Base-by-base conservation (phyloP, 1,140 invertebrate species). In the Callitettix versicolor region DNA sequence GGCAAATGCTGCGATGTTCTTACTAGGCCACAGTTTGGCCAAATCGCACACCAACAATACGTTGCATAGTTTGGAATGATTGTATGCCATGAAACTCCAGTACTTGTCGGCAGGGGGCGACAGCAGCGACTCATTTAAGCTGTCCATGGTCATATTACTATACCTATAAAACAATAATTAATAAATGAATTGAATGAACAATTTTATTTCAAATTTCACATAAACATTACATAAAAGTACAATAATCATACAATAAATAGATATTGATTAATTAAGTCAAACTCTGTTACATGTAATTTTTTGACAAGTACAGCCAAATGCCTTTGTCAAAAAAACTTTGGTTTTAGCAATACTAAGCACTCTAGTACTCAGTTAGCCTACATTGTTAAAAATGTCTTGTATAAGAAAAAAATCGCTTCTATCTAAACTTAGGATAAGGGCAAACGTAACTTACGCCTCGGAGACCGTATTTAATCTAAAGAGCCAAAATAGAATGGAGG, bases 31-130 rank as follows among this genome's bases (percentile, higher is more conserved):
- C 66, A 79, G 77, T 15, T 48, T 36, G n/a, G 88, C 79, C 12
- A 93, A 67, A 68, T 88, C 86, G 63, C 82, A 76, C 3, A 85
- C 82, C 64, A 91, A 90, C 12, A 95, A 71, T 33, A 95, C 74
- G 72, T 94, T 93, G 65, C 85, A 94, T 17, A 96, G 71, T 73
- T 97, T 97, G 0, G 86, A 86, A 70, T 91, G 79, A 65, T 94
- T 93, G 65, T 95, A 97, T 1, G 88, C 85, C 68, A 79, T 79
- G 75, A 94, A 84, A 42, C 80, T 76, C 70, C 80, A 83, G 69
- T 85, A 95, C 49, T 81, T 50, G 70, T 76, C 44, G 71, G 79
- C 36, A 74, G 64, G 53, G 47, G 76, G 71, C 59, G 76, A 76
- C 58, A 80, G 68, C 61, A 79, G 70, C 42, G 84, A 80, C 61